Conservation (phyloP, 2,888 invertebrate genomes). For the Dolichomitus sp. region DNA sequence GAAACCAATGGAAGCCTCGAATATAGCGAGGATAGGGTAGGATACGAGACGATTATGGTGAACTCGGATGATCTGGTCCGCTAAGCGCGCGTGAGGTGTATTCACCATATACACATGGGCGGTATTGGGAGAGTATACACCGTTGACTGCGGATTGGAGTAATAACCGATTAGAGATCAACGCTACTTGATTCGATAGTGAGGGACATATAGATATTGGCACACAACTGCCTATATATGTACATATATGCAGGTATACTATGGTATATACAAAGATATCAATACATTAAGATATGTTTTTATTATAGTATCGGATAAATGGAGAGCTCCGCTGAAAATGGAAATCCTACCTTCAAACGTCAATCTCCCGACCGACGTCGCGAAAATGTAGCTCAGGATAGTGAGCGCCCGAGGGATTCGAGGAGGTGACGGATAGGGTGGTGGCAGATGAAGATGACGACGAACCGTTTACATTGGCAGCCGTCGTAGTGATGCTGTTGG, state of each 20-base stretch:
- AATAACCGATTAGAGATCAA: slow-evolving; percentile 57
- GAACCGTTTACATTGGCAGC: slow-evolving; percentile 40
- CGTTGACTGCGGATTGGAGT: slow-evolving; percentile 45
- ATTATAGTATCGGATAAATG: slow-evolving; percentile 10
- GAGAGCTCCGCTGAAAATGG: slow-evolving; percentile 14
- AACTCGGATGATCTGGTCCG: slow-evolving; percentile 56
- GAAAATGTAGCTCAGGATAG: slow-evolving; percentile 90
- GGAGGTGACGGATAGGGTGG: slow-evolving; percentile 68
- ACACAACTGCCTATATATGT: background rate
- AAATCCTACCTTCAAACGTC: slow-evolving; percentile 88
- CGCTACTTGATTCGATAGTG: background rate
- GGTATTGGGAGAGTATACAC: slow-evolving; percentile 27
- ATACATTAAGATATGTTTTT: slow-evolving; percentile 6
- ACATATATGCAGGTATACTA: background rate
- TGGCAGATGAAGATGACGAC: slow-evolving; percentile 60
- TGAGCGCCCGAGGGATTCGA: slow-evolving; percentile 86
- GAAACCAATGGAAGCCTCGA: slow-evolving; percentile 32
- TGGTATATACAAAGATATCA: background rate
- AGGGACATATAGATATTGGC: slow-evolving; percentile 8
- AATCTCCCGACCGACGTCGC: slow-evolving; percentile 90
- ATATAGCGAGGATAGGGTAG: slow-evolving; percentile 15
- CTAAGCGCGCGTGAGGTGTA: slow-evolving; percentile 54
- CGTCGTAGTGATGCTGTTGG: slow-evolving; percentile 7
- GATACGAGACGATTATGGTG: slow-evolving; percentile 52
- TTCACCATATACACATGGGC: slow-evolving; percentile 15